A percentile compares a stretch with the other conserved stretches of the same genome.
Evolutionary conservation across 1,140 invertebrate species (phyloP).

Genomic region (Drosophila bocki): DNA sequence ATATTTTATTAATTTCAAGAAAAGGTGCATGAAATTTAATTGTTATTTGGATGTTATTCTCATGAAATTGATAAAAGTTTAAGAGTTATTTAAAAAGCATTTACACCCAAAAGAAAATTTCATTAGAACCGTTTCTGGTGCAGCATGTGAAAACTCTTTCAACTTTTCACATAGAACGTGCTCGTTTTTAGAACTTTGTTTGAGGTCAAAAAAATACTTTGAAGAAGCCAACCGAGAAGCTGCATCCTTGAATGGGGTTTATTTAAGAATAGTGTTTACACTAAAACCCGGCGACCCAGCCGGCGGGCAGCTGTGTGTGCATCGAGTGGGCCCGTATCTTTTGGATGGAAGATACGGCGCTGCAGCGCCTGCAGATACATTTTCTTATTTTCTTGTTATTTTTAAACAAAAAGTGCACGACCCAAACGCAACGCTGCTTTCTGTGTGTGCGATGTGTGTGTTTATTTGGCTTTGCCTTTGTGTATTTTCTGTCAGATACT

Average conservation of each 20-base stretch:
- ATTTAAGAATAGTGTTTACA: constrained; percentile 41
- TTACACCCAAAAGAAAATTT: background rate
- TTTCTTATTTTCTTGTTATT: constrained; percentile 55
- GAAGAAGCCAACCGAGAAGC: constrained; percentile 14
- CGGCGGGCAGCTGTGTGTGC: constrained; percentile 34
- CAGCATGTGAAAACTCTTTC: background rate
- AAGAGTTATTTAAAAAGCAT: background rate
- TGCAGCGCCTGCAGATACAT: constrained; percentile 40
- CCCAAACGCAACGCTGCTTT: constrained; percentile 23
- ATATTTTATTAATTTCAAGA: background rate
- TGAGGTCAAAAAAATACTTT: constrained; percentile 36
- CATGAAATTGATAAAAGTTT: background rate
- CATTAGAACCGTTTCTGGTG: background rate
- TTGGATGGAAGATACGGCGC: constrained; percentile 19
- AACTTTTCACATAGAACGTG: background rate
- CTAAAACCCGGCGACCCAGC: constrained; percentile 10
- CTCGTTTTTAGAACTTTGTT: constrained; percentile 18
- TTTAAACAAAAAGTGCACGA: constrained; percentile 65
- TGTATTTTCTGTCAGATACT: constrained; percentile 58
- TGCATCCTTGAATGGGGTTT: constrained; percentile 43
- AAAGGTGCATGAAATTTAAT: background rate
- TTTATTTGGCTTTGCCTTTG: constrained; percentile 41
- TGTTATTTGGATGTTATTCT: background rate
- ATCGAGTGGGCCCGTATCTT: constrained; percentile 51
- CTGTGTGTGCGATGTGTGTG: constrained; percentile 22